Evolutionary conservation across 2,888 invertebrate genomes (phyloP).

Genomic region (Limnephilus auricula): DNA sequence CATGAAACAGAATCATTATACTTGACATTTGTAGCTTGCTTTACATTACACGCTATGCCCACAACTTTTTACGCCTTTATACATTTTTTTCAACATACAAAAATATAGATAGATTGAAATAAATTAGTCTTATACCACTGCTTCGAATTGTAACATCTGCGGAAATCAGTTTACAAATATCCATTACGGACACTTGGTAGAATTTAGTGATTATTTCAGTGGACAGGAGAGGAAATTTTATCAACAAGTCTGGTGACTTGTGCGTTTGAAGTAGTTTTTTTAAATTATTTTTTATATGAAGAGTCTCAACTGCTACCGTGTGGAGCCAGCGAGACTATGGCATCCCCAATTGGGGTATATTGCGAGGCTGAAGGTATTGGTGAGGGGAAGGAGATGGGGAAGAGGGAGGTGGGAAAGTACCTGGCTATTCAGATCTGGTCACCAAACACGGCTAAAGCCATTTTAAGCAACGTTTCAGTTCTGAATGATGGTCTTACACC

Average conservation of each 20-base stretch:
- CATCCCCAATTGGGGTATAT: no score
- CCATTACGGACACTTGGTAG: background rate
- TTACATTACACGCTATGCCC: background rate
- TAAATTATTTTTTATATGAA: no score
- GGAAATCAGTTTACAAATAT: background rate
- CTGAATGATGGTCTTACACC: no score
- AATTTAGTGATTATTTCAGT: background rate
- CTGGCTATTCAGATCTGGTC: no score
- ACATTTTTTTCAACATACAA: background rate
- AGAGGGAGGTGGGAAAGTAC: no score
- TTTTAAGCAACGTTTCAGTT: no score
- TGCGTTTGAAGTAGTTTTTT: background rate
- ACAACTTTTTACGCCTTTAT: background rate
- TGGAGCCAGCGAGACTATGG: no score
- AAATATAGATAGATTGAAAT: background rate
- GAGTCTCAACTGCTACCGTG: no score
- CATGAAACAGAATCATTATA: constrained; percentile 28
- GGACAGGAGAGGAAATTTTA: background rate
- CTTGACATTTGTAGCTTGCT: constrained; percentile 25
- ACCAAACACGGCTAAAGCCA: no score
- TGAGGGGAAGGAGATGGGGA: no score
- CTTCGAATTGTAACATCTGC: constrained; percentile 11
- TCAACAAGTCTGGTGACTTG: background rate
- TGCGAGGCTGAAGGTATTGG: no score
- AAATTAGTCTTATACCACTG: background rate